A percentile compares a stretch with the other conserved stretches of the same genome.
These are phyloP conservation scores for Tineola bisselliella DNA, from an alignment of 2,888 invertebrate genomes.

Conservation along the genomic window DNA sequence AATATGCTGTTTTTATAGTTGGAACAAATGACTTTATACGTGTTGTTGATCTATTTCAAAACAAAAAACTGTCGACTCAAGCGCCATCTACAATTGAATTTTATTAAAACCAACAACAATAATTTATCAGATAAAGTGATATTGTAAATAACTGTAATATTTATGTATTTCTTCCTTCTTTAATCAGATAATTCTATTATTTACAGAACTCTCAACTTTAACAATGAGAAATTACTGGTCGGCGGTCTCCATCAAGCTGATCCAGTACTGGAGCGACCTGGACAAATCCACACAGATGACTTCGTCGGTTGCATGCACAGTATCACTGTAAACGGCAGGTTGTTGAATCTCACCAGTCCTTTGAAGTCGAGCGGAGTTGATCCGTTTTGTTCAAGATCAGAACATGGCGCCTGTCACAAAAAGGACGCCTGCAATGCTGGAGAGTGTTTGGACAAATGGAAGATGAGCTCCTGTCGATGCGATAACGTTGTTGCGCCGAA, in stretches of 20 bases:
- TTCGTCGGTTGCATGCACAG: constrained; percentile 94
- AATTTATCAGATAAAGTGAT: too few relatives aligned
- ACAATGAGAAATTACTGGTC: constrained; percentile 85
- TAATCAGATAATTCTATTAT: constrained; percentile 23
- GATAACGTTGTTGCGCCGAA: constrained; percentile 80
- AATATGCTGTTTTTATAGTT: too few relatives aligned
- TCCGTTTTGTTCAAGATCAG: constrained; percentile 78
- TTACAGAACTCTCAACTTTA: constrained; percentile 88
- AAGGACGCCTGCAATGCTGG: constrained; percentile 65
- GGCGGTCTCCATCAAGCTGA: constrained; percentile 88
- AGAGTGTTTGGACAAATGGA: constrained; percentile 87
- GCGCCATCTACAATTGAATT: too few relatives aligned
- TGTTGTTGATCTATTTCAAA: too few relatives aligned
- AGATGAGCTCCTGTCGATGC: constrained; percentile 75
- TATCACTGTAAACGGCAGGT: constrained; percentile 86
- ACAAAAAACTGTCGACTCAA: too few relatives aligned
- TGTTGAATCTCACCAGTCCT: constrained; percentile 83
- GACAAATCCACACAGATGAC: constrained; percentile 91
- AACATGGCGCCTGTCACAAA: constrained; percentile 72
- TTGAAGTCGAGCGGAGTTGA: constrained; percentile 76
- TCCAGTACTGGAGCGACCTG: constrained; percentile 87
- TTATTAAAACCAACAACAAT: too few relatives aligned
- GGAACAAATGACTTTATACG: too few relatives aligned
- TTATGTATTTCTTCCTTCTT: constrained; percentile 16
- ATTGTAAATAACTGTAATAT: too few relatives aligned